Evolutionary conservation across 2,113 vertebrate genomes (phyloP).

Genomic region (Prinia subflava): DNA sequence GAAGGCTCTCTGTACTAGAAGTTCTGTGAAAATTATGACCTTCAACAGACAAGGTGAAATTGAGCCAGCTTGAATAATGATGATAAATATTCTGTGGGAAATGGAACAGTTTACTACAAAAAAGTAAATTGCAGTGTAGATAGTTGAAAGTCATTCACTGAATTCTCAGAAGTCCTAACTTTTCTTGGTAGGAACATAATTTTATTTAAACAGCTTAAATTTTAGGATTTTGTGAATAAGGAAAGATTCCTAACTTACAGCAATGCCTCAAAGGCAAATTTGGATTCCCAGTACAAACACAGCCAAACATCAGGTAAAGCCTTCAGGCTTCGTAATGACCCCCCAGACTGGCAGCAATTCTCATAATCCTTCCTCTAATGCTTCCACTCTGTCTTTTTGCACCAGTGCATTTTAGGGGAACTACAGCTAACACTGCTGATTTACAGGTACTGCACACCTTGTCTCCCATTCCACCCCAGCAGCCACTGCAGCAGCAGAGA

Average conservation of each 20-base stretch:
- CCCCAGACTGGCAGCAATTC: background rate
- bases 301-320: background rate
- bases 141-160: background rate
- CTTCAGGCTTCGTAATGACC: background rate
- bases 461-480: background rate
- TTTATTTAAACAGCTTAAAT: background rate
- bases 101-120: background rate
- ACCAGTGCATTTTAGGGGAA: background rate
- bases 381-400: background rate
- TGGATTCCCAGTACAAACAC: rapidly evolving
- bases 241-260: background rate
- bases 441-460: background rate
- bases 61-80: background rate
- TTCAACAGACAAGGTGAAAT: slow-evolving; percentile 18
- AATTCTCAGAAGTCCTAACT: background rate
- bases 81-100: slow-evolving; percentile 9
- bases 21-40: background rate
- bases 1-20: background rate
- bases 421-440: background rate
- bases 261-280: rapidly evolving
- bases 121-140: background rate
- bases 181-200: background rate
- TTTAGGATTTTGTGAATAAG: background rate
- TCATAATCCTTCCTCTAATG: background rate
- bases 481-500: background rate